Evolutionary conservation across 2,888 invertebrate species (phyloP).

Genomic region (Cataglyphis livida): DNA sequence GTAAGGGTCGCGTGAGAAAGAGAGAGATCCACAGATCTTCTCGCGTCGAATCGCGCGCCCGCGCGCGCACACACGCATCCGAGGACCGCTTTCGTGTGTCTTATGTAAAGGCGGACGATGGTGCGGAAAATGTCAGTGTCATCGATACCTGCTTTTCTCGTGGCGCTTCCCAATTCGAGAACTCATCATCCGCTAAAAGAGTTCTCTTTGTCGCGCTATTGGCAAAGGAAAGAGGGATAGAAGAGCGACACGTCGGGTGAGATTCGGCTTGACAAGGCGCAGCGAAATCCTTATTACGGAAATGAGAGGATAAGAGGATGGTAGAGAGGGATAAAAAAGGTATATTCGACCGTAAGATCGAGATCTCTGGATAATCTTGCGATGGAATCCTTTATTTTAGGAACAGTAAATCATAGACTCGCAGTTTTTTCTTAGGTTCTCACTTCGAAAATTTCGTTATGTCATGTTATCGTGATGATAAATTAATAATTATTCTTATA

Average conservation of each 20-base stretch:
- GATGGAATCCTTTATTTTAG: slow-evolving; percentile 3
- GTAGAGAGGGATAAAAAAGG: slow-evolving; percentile 10
- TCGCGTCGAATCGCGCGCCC: slow-evolving; percentile 1
- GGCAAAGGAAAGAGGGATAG: slow-evolving; percentile 31
- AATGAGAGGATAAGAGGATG: slow-evolving; percentile 17
- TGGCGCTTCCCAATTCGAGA: slow-evolving; percentile 48
- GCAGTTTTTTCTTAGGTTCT: neutral
- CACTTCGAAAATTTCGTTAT: neutral
- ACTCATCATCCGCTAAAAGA: slow-evolving; percentile 48
- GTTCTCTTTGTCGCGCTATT: slow-evolving; percentile 3
- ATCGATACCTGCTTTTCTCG: slow-evolving; percentile 53
- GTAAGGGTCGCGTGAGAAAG: slow-evolving; percentile 13
- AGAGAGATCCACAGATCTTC: slow-evolving; percentile 49
- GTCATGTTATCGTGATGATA: neutral
- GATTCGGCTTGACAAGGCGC: slow-evolving; percentile 37
- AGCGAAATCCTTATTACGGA: slow-evolving; percentile 33
- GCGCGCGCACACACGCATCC: neutral
- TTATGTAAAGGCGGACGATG: neutral
- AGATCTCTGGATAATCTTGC: slow-evolving; percentile 17
- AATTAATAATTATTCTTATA: neutral
- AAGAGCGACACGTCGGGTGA: slow-evolving; percentile 10
- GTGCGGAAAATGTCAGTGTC: slow-evolving; percentile 54
- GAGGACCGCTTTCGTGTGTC: neutral
- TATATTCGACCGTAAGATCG: slow-evolving; percentile 22
- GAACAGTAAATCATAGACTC: neutral